Percentiles rank a stretch among this genome's conserved stretches.
Evolutionary conservation across 2,113 vertebrate genomes (phyloP).

Genomic region (Cyprinodon variegatus): DNA sequence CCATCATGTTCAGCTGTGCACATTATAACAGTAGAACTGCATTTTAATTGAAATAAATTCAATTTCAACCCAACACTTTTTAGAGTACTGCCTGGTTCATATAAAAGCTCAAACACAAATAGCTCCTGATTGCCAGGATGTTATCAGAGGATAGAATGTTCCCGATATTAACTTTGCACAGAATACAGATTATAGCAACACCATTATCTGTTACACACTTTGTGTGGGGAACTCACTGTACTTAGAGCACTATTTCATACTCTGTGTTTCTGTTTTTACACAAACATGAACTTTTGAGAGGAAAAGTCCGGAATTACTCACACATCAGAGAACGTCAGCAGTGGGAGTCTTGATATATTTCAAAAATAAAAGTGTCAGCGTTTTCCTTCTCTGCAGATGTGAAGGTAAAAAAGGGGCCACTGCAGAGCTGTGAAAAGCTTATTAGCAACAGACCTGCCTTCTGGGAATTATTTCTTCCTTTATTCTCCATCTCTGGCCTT

Average conservation of each 20-base stretch:
- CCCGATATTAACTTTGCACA: neutral
- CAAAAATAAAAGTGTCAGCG: neutral
- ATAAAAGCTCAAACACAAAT: conserved; percentile 17
- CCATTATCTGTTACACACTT: neutral
- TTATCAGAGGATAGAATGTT: conserved; percentile 17
- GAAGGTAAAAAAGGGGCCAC: neutral
- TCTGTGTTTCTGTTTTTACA: neutral
- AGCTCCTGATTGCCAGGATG: neutral
- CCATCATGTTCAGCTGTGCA: no score
- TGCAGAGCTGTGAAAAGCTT: conserved; percentile 12
- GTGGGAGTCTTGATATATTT: neutral
- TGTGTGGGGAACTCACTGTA: neutral
- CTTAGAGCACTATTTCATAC: neutral
- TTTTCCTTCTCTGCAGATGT: neutral
- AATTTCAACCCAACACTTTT: neutral
- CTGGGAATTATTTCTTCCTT: conserved; percentile 17
- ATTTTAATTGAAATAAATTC: neutral
- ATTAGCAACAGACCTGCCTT: conserved; percentile 18
- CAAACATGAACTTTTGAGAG: neutral
- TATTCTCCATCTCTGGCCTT: conserved; percentile 14
- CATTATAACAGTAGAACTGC: no score
- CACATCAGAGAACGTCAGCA: neutral
- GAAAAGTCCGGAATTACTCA: conserved; percentile 1
- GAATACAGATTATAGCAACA: neutral
- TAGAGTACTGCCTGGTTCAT: neutral